These are phyloP conservation scores for Poecilia wingei DNA, from an alignment of 2,797 vertebrate genomes.

Conservation along the genomic window DNA sequence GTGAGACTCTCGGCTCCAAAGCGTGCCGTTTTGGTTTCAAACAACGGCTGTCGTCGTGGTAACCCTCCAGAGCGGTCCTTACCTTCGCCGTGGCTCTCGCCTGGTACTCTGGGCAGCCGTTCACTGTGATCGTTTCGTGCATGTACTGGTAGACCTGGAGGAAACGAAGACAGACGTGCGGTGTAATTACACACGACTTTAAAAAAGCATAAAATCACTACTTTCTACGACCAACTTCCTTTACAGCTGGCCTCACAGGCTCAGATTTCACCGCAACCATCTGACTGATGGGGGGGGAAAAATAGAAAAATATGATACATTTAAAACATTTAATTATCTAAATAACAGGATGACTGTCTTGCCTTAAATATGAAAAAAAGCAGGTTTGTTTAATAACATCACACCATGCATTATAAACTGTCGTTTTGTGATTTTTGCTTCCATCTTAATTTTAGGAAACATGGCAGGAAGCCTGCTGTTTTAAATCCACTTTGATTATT, in stretches of 20 bases:
- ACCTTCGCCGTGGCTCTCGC: slow-evolving; percentile 98
- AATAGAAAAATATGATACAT: not conserved
- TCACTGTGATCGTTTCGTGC: slow-evolving; percentile 98
- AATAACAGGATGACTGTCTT: not conserved
- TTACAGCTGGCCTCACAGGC: slow-evolving; percentile 28
- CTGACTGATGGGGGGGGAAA: not conserved
- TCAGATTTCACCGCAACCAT: not conserved
- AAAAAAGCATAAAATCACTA: slow-evolving; percentile 22
- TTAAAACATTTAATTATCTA: not conserved
- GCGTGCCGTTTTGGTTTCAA: not conserved
- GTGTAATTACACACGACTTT: slow-evolving; percentile 20
- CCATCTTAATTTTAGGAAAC: not conserved
- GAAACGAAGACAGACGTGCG: slow-evolving; percentile 33
- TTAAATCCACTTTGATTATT: not conserved
- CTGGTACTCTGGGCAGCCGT: slow-evolving; percentile 97
- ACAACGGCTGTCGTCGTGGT: not conserved
- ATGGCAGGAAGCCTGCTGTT: not conserved
- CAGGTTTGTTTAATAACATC: slow-evolving; percentile 7
- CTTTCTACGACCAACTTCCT: slow-evolving; percentile 41
- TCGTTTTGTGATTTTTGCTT: not conserved
- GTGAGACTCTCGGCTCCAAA: slow-evolving; percentile 7
- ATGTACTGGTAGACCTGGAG: slow-evolving; percentile 98
- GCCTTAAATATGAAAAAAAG: not conserved
- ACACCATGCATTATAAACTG: not conserved
- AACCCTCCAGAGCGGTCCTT: slow-evolving; percentile 49